Conservation (phyloP, 1,140 invertebrate species). For the Sitophilus oryzae region DNA sequence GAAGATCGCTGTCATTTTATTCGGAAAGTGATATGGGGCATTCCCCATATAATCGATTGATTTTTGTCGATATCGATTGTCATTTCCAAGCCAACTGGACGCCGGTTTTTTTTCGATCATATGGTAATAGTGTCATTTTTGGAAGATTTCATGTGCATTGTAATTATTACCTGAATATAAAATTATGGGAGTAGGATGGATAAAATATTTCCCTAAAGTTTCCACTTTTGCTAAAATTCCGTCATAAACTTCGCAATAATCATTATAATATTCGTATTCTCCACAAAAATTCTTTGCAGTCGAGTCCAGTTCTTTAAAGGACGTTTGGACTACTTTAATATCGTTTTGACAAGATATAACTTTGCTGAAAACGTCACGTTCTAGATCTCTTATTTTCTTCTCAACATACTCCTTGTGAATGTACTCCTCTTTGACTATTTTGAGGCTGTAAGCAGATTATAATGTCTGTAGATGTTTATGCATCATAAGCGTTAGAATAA, state of each 20-base stretch:
- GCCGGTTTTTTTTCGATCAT: no score
- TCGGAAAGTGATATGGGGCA: no score
- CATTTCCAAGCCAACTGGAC: no score
- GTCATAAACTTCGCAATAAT: not conserved
- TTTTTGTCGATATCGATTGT: no score
- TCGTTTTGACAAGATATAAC: not conserved
- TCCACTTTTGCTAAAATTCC: not conserved
- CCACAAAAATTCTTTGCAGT: not conserved
- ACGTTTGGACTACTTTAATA: not conserved
- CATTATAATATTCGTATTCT: not conserved
- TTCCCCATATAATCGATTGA: no score
- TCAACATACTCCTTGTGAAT: not conserved
- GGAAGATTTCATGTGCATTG: no score
- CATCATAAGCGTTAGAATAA: no score
- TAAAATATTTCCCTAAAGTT: not conserved
- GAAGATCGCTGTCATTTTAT: no score
- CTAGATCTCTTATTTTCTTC: not conserved
- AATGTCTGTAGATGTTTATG: no score
- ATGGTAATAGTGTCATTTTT: no score
- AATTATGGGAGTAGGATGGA: not conserved
- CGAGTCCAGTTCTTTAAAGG: not conserved
- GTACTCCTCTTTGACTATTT: not conserved
- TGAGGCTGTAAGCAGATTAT: no score
- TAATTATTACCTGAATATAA: not conserved
- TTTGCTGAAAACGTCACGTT: not conserved